phyloP scores from a whole-genome alignment of 2,888 invertebrate species.

The Didymodactylos carnosus region DNA sequence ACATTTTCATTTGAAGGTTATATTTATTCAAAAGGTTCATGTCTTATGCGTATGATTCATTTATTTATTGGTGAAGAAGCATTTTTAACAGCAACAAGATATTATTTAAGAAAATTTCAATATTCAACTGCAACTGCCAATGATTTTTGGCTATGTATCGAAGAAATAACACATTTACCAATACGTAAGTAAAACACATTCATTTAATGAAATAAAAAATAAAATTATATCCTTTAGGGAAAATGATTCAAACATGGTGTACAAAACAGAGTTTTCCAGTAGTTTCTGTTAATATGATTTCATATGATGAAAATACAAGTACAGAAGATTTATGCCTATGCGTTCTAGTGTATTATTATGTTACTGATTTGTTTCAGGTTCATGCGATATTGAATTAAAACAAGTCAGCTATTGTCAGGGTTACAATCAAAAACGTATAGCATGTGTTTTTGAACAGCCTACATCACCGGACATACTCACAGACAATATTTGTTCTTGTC shows the following conservation, averaged over 20 bases:
- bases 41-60: neutral
- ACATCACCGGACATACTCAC: too few relatives aligned
- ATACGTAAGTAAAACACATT: neutral
- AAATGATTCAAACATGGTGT: neutral
- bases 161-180: neutral
- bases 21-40: conserved; percentile 1
- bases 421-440: neutral
- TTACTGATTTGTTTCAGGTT: neutral
- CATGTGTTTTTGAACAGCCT: too few relatives aligned
- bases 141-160: neutral
- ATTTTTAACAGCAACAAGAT: neutral
- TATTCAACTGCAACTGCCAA: neutral
- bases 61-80: neutral
- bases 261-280: neutral
- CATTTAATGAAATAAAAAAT: neutral
- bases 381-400: neutral
- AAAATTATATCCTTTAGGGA: neutral
- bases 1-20: neutral
- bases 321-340: neutral
- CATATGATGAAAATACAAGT: neutral
- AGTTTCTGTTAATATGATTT: neutral
- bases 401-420: neutral
- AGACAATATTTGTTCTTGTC: too few relatives aligned
- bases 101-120: neutral
- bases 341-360: neutral